Conservation (phyloP, 2,797 vertebrate species). For the Diglossa cyanea region DNA sequence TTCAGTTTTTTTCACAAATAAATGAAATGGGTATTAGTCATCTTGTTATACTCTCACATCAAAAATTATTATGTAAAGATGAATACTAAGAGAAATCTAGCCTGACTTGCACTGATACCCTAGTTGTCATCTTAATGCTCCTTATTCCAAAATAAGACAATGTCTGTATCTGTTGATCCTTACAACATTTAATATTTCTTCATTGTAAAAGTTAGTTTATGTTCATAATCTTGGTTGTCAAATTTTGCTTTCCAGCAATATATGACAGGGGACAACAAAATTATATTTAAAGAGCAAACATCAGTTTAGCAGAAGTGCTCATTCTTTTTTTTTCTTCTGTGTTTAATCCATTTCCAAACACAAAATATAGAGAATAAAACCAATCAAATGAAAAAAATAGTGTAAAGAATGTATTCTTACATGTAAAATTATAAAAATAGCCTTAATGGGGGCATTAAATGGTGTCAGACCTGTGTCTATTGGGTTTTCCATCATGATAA, state of each 20-base stretch:
- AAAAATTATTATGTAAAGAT: not conserved
- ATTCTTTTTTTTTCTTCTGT: not conserved
- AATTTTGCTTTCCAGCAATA: not conserved
- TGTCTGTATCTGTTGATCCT: not conserved
- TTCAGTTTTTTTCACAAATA: not conserved
- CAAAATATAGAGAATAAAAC: not conserved
- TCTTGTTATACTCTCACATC: not conserved
- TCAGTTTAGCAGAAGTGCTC: accelerated
- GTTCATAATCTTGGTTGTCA: not conserved
- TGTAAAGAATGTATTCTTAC: not conserved
- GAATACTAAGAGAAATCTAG: not conserved
- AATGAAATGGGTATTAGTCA: not conserved
- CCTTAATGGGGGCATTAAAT: not conserved
- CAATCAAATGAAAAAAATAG: accelerated
- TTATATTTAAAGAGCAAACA: not conserved
- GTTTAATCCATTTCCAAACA: not conserved
- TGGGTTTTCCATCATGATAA: not conserved
- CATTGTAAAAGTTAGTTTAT: not conserved
- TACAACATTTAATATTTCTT: not conserved
- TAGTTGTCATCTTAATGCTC: not conserved
- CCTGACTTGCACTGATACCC: not conserved
- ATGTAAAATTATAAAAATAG: not conserved
- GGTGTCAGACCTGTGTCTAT: not conserved
- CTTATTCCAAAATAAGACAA: not conserved
- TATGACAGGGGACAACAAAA: not conserved